Evolutionary conservation across 2,888 invertebrate genomes (phyloP), one percentile per base, ranked within the genome.

Genomic region (Mimachlamys varia): DNA sequence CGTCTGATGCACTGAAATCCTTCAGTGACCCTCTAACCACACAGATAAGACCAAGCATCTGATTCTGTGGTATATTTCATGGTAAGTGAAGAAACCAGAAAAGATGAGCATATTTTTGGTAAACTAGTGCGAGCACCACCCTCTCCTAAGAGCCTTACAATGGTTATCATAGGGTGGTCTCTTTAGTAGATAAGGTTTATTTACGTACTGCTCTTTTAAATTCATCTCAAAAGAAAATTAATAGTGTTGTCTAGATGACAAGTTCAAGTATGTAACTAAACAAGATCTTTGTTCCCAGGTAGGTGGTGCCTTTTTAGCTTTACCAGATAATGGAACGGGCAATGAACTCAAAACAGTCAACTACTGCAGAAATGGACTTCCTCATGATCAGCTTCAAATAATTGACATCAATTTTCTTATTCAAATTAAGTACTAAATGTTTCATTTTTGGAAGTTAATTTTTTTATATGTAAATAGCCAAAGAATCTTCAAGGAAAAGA

Each of bases 31-130:
- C 33, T 33, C 33, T 33, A 76, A 76, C 76, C 76, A 76, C 76
- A 33, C 3, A 76, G 76, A 76, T 76, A 76, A 76, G 33, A 76
- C 76, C 33, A 33, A 22, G 76, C 33, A 76, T 76, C 76, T 76
- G 76, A 76, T 76, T 76, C 33, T 27, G 33, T 76, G 76, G 76
- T 76, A 27, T 58, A 58, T 58, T 76, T 76, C 76, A 76, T 76
- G 76, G 76, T 76, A 76, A 76, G 76, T 76, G 76, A 76, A 76
- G 76, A 76, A 76, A 76, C 76, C 76, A 27, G 76, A 76, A 76
- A 76, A 7, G 76, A 76, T 76, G 76, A 76, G 76, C 76, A 76
- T 27, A 76, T 27, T 76, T 76, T 76, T 76, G 76, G 76, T 76
- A 76, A 76, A 33, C 27, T 76, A 33, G 27, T 76, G 33, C 17